A percentile compares a stretch with the other conserved stretches of the same genome.
Evolutionary conservation across 2,113 vertebrate genomes (phyloP).

Genomic region (Sceloporus tristichus): DNA sequence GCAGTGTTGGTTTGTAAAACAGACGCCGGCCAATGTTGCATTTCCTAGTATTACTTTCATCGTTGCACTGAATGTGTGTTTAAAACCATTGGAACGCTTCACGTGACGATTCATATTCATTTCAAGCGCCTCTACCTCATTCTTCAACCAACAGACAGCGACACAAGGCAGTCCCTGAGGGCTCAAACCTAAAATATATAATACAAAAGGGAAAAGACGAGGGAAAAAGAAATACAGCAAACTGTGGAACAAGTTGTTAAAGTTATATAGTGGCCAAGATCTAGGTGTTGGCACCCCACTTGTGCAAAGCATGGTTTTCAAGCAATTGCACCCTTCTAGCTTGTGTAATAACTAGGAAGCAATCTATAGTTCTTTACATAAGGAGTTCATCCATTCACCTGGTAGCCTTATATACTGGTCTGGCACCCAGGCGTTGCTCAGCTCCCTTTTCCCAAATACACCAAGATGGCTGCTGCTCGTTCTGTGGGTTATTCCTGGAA

Average conservation of each 20-base stretch:
- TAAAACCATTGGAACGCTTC: neutral
- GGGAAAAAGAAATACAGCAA: neutral
- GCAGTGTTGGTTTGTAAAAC: conserved; percentile 91
- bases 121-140: neutral
- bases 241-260: neutral
- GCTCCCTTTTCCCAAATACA: too few relatives aligned
- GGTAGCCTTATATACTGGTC: too few relatives aligned
- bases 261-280: neutral
- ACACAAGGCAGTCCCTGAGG: too few relatives aligned
- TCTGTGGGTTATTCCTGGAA: too few relatives aligned
- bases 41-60: neutral
- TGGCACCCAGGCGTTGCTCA: too few relatives aligned
- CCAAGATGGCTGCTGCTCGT: too few relatives aligned
- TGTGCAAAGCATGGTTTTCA: too few relatives aligned
- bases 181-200: neutral
- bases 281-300: too few relatives aligned
- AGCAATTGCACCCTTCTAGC: too few relatives aligned
- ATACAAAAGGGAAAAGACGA: neutral
- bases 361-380: too few relatives aligned
- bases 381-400: too few relatives aligned
- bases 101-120: neutral
- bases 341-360: too few relatives aligned
- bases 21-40: neutral
- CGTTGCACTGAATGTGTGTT: neutral
- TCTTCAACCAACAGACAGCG: neutral